phyloP scores from a whole-genome alignment of 2,797 vertebrate genomes.

The Pangasius djambal region DNA sequence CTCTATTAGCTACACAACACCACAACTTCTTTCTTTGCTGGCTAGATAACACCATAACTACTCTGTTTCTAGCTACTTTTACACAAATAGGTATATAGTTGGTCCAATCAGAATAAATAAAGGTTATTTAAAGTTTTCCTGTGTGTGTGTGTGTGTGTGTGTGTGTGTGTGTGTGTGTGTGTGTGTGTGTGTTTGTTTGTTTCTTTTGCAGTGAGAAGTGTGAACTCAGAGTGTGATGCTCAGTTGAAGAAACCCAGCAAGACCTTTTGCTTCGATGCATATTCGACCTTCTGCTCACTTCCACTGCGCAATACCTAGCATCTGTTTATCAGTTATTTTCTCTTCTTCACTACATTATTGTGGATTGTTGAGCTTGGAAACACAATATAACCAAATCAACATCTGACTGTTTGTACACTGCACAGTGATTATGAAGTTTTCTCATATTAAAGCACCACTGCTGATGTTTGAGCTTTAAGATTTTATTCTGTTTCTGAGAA shows the following conservation, averaged over 20 bases:
- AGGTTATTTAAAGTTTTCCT: neutral
- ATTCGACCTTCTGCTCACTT: neutral
- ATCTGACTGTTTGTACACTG: too few relatives aligned
- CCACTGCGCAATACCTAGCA: neutral
- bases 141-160: neutral
- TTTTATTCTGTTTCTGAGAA: neutral
- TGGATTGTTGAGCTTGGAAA: neutral
- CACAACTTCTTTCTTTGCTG: neutral
- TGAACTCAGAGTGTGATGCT: neutral
- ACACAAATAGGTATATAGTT: neutral
- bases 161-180: neutral
- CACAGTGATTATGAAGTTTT: neutral
- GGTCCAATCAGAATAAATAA: neutral
- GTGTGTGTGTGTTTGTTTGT: neutral
- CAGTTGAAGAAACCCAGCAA: neutral
- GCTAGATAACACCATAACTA: neutral
- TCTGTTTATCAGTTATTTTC: neutral
- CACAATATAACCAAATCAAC: neutral
- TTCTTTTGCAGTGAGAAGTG: constrained; percentile 16
- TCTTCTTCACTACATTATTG: too few relatives aligned
- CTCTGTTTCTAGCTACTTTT: neutral
- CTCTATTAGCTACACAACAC: neutral
- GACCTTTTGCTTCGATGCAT: too few relatives aligned
- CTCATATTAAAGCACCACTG: neutral
- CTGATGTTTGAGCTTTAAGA: neutral